Percentiles rank a stretch among this genome's conserved stretches.
phyloP scores from a whole-genome alignment of 1,140 invertebrate genomes.

The Calephelis nemesis region DNA sequence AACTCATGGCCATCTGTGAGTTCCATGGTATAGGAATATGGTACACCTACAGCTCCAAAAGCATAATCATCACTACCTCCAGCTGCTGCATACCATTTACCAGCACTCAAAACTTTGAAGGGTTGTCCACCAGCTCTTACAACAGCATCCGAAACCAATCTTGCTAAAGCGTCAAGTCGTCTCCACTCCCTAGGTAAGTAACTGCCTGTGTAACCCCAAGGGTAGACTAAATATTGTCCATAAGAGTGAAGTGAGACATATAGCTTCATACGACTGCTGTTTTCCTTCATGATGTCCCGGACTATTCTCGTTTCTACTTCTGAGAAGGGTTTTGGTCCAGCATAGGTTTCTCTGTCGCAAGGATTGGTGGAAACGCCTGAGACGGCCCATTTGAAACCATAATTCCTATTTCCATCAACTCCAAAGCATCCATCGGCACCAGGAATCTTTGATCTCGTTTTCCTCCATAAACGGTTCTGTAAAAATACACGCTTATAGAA shows the following conservation, averaged over 20 bases:
- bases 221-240: slow-evolving; percentile 81
- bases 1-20: slow-evolving; percentile 76
- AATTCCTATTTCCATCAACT: slow-evolving; percentile 85
- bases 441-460: slow-evolving; percentile 73
- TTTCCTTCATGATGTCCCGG: slow-evolving; percentile 78
- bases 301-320: slow-evolving; percentile 86
- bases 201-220: slow-evolving; percentile 80
- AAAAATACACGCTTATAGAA: slow-evolving; percentile 29
- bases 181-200: slow-evolving; percentile 55
- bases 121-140: slow-evolving; percentile 65
- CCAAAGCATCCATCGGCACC: slow-evolving; percentile 76
- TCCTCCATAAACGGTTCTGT: slow-evolving; percentile 81
- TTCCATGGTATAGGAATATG: slow-evolving; percentile 86
- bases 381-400: slow-evolving; percentile 83
- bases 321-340: slow-evolving; percentile 85
- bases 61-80: slow-evolving; percentile 87
- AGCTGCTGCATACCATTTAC: slow-evolving; percentile 81
- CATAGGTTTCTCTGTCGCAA: slow-evolving; percentile 85
- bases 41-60: slow-evolving; percentile 81
- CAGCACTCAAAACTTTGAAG: slow-evolving; percentile 76
- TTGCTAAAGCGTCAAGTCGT: slow-evolving; percentile 54
- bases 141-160: slow-evolving; percentile 59
- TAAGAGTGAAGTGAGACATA: slow-evolving; percentile 87
- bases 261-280: slow-evolving; percentile 79
- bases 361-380: slow-evolving; percentile 82